phyloP scores from a whole-genome alignment of 1,140 invertebrate species.

The Euwallacea fornicatus region DNA sequence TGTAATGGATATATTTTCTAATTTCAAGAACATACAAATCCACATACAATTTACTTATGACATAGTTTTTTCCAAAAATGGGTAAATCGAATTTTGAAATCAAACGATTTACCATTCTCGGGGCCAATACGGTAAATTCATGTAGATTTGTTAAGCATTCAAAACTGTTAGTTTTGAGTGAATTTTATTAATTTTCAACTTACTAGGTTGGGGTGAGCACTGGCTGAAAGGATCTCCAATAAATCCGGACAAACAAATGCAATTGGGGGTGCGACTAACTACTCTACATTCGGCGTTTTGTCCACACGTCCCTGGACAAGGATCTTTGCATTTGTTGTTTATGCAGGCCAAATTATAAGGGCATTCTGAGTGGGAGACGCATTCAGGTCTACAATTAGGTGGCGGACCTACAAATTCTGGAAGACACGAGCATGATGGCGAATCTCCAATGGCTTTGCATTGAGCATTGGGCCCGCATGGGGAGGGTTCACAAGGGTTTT shows the following conservation, averaged over 20 bases:
- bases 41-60: too few relatives aligned
- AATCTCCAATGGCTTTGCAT: conserved; percentile 64
- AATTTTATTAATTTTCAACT: conserved; percentile 10
- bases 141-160: too few relatives aligned
- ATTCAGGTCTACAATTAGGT: conserved; percentile 75
- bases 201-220: conserved; percentile 55
- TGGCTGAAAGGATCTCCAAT: conserved; percentile 73
- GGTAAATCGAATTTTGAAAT: too few relatives aligned
- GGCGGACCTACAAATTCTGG: conserved; percentile 71
- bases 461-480: conserved; percentile 78
- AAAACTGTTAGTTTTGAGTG: too few relatives aligned
- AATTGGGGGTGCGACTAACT: conserved; percentile 71
- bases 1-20: too few relatives aligned
- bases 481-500: conserved; percentile 70
- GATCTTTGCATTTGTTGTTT: conserved; percentile 71
- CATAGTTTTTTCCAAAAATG: too few relatives aligned
- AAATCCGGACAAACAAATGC: conserved; percentile 68
- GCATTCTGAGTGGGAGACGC: conserved; percentile 74
- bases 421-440: conserved; percentile 69
- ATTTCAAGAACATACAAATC: too few relatives aligned
- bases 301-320: conserved; percentile 72
- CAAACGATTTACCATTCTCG: too few relatives aligned
- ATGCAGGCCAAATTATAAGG: conserved; percentile 67
- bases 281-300: conserved; percentile 70
- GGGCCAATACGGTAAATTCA: too few relatives aligned